These are phyloP conservation scores for Spodoptera frugiperda DNA, from an alignment of 1,140 invertebrate species.

Conservation along the genomic window DNA sequence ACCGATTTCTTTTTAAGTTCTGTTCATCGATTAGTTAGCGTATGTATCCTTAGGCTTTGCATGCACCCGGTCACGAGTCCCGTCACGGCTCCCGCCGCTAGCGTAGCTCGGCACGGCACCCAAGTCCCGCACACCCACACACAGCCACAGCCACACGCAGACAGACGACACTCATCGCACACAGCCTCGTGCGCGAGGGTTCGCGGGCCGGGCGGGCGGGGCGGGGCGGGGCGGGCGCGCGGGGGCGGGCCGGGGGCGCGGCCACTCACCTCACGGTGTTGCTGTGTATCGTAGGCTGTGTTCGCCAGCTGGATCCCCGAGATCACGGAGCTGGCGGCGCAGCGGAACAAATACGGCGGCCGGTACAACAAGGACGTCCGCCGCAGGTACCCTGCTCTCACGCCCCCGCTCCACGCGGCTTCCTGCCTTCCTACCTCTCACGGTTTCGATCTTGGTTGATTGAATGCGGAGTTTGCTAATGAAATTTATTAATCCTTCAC, in stretches of 20 bases:
- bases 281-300: slow-evolving; percentile 94
- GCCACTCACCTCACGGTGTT: slow-evolving; percentile 81
- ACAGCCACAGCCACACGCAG: slow-evolving; percentile 81
- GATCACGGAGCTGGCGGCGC: slow-evolving; percentile 99
- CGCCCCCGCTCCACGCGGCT: slow-evolving; percentile 85
- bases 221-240: slow-evolving; percentile 63
- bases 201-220: slow-evolving; percentile 73
- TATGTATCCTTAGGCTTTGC: slow-evolving; percentile 82
- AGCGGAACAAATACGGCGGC: slow-evolving; percentile 99
- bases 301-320: slow-evolving; percentile 99
- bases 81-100: slow-evolving; percentile 79
- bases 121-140: slow-evolving; percentile 81
- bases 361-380: slow-evolving; percentile 98
- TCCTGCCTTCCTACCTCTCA: slow-evolving; percentile 81
- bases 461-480: slow-evolving; percentile 87
- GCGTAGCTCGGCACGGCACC: slow-evolving; percentile 84
- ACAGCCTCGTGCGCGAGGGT: slow-evolving; percentile 83
- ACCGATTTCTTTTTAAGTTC: slow-evolving; percentile 85
- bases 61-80: slow-evolving; percentile 83
- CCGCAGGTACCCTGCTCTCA: slow-evolving; percentile 94
- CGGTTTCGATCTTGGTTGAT: slow-evolving; percentile 86
- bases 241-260: slow-evolving; percentile 71
- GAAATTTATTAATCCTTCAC: slow-evolving; percentile 87
- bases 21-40: slow-evolving; percentile 84
- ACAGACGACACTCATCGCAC: slow-evolving; percentile 84